Conservation (phyloP, 2,113 vertebrate genomes). For the Pheucticus melanocephalus region DNA sequence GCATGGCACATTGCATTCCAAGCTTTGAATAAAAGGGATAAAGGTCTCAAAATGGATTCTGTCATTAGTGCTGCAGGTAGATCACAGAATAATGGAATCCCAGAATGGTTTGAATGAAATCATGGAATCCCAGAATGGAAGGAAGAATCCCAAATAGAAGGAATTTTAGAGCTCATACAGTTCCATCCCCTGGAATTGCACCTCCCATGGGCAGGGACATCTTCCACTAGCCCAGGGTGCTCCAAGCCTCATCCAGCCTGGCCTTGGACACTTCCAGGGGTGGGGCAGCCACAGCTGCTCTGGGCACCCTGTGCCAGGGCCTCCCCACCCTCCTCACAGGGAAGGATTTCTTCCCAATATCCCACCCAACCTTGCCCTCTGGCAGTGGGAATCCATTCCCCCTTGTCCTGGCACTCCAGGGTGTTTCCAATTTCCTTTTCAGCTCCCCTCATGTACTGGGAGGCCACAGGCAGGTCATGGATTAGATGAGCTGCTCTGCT, state of each 20-base stretch:
- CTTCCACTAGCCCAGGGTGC: fast-evolving
- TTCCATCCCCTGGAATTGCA: not conserved
- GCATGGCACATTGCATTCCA: not conserved
- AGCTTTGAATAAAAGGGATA: not conserved
- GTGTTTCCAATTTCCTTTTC: not conserved
- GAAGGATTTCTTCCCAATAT: not conserved
- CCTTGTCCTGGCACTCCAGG: not conserved
- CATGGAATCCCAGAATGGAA: too few species aligned
- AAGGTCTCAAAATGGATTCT: not conserved
- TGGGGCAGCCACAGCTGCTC: not conserved
- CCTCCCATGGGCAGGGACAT: not conserved
- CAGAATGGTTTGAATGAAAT: not conserved
- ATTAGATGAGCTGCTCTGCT: not conserved
- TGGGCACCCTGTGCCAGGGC: not conserved
- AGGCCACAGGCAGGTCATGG: not conserved
- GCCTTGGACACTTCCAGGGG: not conserved
- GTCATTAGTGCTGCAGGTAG: not conserved
- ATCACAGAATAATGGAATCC: not conserved
- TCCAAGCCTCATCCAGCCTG: not conserved
- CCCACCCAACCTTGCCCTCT: not conserved
- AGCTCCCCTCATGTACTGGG: not conserved
- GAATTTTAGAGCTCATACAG: not conserved
- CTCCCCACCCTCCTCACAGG: not conserved
- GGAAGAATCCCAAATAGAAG: too few species aligned
- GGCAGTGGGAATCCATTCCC: not conserved